Evolutionary conservation across 2,888 invertebrate species (phyloP).

Genomic region (Electrophaes corylata): DNA sequence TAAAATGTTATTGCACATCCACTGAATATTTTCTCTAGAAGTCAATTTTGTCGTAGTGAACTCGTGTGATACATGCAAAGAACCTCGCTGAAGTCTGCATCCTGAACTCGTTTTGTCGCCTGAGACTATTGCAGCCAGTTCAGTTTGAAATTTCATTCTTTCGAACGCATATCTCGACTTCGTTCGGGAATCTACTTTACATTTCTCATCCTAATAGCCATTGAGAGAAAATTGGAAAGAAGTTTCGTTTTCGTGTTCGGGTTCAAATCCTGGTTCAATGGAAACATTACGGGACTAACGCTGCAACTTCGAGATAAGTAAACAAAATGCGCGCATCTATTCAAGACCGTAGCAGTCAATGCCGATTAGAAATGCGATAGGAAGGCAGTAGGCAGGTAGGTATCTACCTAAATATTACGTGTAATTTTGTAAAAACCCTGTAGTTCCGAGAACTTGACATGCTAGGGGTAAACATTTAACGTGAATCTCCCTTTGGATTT

Average conservation of each 20-base stretch:
- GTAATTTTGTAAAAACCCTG: slow-evolving; percentile 4
- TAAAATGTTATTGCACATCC: slow-evolving; percentile 27
- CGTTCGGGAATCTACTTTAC: slow-evolving; percentile 81
- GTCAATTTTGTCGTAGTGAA: slow-evolving; percentile 32
- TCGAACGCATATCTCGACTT: slow-evolving; percentile 80
- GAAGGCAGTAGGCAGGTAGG: not conserved
- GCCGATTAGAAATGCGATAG: slow-evolving; percentile 30
- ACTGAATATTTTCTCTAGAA: slow-evolving; percentile 24
- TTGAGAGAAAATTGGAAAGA: slow-evolving; percentile 83
- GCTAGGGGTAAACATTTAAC: slow-evolving; percentile 24
- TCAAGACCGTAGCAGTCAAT: slow-evolving; percentile 32
- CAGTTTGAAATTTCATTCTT: slow-evolving; percentile 80
- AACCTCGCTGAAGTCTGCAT: slow-evolving; percentile 55
- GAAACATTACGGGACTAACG: slow-evolving; percentile 58
- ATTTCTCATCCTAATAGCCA: slow-evolving; percentile 84
- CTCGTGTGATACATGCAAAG: slow-evolving; percentile 54
- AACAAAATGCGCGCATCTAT: slow-evolving; percentile 45
- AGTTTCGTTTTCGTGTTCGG: slow-evolving; percentile 74
- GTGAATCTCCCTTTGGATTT: slow-evolving; percentile 30
- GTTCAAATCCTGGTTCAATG: slow-evolving; percentile 59
- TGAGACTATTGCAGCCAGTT: slow-evolving; percentile 57
- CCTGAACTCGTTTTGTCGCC: slow-evolving; percentile 57
- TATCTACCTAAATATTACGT: slow-evolving; percentile 1
- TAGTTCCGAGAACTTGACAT: slow-evolving; percentile 7
- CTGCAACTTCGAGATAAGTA: slow-evolving; percentile 54